These are phyloP conservation scores for Philereme vetulata DNA, from an alignment of 2,888 invertebrate genomes.

Conservation along the genomic window DNA sequence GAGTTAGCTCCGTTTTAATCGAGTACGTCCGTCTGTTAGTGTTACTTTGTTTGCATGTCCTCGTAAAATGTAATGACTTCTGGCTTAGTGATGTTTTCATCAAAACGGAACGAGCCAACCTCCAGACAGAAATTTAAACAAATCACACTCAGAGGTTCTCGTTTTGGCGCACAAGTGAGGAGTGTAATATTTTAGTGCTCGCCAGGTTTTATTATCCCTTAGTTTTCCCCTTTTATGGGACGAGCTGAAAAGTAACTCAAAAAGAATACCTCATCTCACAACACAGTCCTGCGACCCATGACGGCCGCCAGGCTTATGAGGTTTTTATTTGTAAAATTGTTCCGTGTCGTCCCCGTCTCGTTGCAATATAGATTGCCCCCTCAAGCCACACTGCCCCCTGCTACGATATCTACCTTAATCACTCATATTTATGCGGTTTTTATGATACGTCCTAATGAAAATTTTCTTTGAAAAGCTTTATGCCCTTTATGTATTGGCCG, in stretches of 20 bases:
- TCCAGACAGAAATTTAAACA: background rate
- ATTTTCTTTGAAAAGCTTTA: slow-evolving; percentile 57
- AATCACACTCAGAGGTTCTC: background rate
- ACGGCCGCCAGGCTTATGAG: background rate
- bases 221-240: background rate
- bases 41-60: slow-evolving; percentile 68
- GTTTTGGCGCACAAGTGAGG: background rate
- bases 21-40: slow-evolving; percentile 45
- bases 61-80: slow-evolving; percentile 66
- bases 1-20: slow-evolving; percentile 59
- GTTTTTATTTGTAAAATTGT: background rate
- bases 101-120: slow-evolving; percentile 5
- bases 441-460: slow-evolving; percentile 67
- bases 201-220: background rate
- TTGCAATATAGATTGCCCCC: background rate
- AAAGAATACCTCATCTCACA: background rate
- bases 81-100: slow-evolving; percentile 42
- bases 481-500: slow-evolving; percentile 31
- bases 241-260: background rate
- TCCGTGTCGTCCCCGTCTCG: slow-evolving; percentile 17
- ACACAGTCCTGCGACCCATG: background rate
- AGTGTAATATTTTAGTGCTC: background rate
- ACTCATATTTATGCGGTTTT: slow-evolving; percentile 75
- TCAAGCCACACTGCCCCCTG: slow-evolving; percentile 56
- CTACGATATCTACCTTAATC: slow-evolving; percentile 72